Conservation (phyloP, 2,113 vertebrate genomes). For the Machaerirhynchus nigripectus region DNA sequence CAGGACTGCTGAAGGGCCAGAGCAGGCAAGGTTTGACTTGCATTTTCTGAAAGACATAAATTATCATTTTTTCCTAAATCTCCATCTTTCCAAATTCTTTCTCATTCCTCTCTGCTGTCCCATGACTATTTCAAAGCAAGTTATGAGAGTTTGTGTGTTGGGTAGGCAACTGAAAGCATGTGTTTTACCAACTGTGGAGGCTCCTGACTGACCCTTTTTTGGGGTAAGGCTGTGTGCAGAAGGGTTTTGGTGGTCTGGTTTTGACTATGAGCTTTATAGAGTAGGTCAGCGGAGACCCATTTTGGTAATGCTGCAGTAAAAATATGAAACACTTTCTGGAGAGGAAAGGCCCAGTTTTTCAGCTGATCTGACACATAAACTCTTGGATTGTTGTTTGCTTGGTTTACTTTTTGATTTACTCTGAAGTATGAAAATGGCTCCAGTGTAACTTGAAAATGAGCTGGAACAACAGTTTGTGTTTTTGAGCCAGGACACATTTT, state of each 20-base stretch:
- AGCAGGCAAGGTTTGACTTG: conserved; percentile 56
- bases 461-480: not conserved
- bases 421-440: not conserved
- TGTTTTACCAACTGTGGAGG: not conserved
- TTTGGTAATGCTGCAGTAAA: not conserved
- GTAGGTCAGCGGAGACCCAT: not conserved
- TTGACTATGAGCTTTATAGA: not conserved
- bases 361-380: not conserved
- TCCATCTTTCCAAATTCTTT: conserved; percentile 11
- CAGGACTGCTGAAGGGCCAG: conserved; percentile 41
- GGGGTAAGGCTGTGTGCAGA: not conserved
- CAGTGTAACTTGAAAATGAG: not conserved
- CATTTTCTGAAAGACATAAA: conserved; percentile 56
- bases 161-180: not conserved
- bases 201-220: not conserved
- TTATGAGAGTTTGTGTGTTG: not conserved
- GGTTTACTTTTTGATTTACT: not conserved
- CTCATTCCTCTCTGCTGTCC: not conserved
- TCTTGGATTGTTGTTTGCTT: not conserved
- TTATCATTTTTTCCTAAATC: conserved; percentile 34
- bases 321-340: not conserved
- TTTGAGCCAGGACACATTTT: not conserved
- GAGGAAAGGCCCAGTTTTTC: not conserved
- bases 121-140: not conserved
- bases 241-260: not conserved